Base-by-base conservation (phyloP, 1,140 invertebrate genomes). In the Drosophila prosaltans region DNA sequence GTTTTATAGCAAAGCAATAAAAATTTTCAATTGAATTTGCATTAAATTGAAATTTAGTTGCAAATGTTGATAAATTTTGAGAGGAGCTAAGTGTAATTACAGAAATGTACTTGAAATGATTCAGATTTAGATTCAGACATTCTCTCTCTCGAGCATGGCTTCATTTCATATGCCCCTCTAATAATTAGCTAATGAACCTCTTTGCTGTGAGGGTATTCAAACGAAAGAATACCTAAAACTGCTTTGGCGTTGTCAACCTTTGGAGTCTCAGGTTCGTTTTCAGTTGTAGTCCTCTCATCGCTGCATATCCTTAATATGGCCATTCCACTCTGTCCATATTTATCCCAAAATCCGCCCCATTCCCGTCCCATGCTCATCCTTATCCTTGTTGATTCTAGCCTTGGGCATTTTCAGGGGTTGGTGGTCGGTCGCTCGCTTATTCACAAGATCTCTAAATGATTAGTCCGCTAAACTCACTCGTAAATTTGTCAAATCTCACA, bases 401-500 rank as follows among this genome's bases (percentile, higher is more conserved):
- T 55, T 61, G 6, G 71, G 78, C 68, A 57, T 16, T 74, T 51
- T 45, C 8, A 67, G 39, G 58, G 59, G 62, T 64, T 48, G 51
- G 26, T 40, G 16, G 30, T 28, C 28, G 11, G 26, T 40, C 4
- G 11, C 45, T 10, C 7, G 55, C 30, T 67, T 36, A 28, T 41
- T 67, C 45, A 28, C 45, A 39, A 82, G 80, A 86, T 86, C 75
- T 80, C 59, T 71, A 68, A 51, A 79, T 86, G 84, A 88, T 89
- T 88, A 88, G 84, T 88, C 58, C 74, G 77, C 84, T 80, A 75
- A 88, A 84, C 71, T 84, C 74, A 84, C 84, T 85, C 85, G 81
- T 89, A 89, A 85, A 90, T 90, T 89, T 89, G 85, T 90, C 85
- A 88, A 88, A 83, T 88, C 83, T 76, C 79, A 40, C 72, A 74